These are phyloP conservation scores for Macaria liturata DNA, from an alignment of 2,888 invertebrate genomes.

Conservation along the genomic window DNA sequence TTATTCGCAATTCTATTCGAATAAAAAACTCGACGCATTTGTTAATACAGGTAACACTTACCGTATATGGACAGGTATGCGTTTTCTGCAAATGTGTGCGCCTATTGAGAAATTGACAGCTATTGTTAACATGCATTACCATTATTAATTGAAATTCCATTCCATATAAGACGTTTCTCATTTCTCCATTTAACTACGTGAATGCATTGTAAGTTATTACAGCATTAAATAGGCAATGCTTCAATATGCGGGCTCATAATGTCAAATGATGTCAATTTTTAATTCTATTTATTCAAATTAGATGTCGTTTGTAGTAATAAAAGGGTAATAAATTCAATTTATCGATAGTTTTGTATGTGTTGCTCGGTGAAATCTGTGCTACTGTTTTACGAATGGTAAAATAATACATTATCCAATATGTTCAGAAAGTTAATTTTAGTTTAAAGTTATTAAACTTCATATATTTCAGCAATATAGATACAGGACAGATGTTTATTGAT, in stretches of 20 bases:
- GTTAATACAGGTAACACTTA: background rate
- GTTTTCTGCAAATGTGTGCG: background rate
- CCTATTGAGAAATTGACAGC: conserved; percentile 1
- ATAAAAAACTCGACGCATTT: conserved; percentile 1
- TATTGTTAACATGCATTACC: conserved; percentile 1
- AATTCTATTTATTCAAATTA: conserved; percentile 49
- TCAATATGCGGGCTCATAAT: conserved; percentile 32
- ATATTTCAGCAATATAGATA: too few relatives aligned
- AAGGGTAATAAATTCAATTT: conserved; percentile 48
- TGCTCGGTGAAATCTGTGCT: conserved; percentile 9
- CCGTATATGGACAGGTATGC: conserved; percentile 5
- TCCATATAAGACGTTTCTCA: background rate
- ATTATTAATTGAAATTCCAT: background rate
- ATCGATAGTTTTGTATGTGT: conserved; percentile 39
- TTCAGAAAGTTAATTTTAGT: too few relatives aligned
- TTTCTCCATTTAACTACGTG: background rate
- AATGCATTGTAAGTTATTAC: conserved; percentile 12
- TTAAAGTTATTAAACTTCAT: too few relatives aligned
- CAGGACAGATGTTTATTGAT: too few relatives aligned
- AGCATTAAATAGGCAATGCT: conserved; percentile 25
- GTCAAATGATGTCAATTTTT: conserved; percentile 38
- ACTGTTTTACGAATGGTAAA: too few relatives aligned
- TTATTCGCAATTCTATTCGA: background rate
- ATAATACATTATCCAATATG: too few relatives aligned
- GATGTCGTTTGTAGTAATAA: conserved; percentile 42